These are phyloP conservation scores for Hippocampus zosterae DNA, from an alignment of 2,113 vertebrate species.

Conservation along the genomic window DNA sequence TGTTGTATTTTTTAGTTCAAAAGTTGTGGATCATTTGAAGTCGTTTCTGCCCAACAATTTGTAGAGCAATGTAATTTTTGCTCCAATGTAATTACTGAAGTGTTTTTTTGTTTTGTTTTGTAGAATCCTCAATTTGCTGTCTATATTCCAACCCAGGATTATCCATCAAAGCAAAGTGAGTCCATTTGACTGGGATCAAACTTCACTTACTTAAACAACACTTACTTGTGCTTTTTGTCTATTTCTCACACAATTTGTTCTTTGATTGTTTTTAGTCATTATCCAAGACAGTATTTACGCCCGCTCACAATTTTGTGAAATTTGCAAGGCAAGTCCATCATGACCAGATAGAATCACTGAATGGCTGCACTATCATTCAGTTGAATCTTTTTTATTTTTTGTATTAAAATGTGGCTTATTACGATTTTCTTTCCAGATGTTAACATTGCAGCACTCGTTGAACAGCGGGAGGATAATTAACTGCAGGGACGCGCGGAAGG, in stretches of 20 bases:
- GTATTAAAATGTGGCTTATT: too few species aligned
- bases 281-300: conserved; percentile 98
- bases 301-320: conserved; percentile 89
- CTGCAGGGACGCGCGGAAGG: conserved; percentile 63
- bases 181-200: conserved; percentile 8
- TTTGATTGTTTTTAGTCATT: conserved; percentile 75
- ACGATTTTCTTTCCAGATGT: conserved; percentile 3
- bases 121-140: conserved; percentile 87
- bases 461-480: conserved; percentile 90
- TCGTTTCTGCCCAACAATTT: too few species aligned
- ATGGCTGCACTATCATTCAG: background rate
- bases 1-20: too few species aligned
- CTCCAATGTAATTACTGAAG: background rate
- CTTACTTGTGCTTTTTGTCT: background rate
- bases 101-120: conserved; percentile 10
- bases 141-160: conserved; percentile 87
- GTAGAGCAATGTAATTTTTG: too few species aligned
- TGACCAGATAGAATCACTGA: background rate
- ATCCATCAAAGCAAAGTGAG: conserved; percentile 89
- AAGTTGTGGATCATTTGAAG: too few species aligned
- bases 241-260: background rate
- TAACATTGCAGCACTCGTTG: conserved; percentile 80
- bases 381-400: background rate
- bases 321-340: conserved; percentile 83
- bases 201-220: too few species aligned